Evolutionary conservation across 2,113 vertebrate species (phyloP).

Genomic region (Procavia capensis): DNA sequence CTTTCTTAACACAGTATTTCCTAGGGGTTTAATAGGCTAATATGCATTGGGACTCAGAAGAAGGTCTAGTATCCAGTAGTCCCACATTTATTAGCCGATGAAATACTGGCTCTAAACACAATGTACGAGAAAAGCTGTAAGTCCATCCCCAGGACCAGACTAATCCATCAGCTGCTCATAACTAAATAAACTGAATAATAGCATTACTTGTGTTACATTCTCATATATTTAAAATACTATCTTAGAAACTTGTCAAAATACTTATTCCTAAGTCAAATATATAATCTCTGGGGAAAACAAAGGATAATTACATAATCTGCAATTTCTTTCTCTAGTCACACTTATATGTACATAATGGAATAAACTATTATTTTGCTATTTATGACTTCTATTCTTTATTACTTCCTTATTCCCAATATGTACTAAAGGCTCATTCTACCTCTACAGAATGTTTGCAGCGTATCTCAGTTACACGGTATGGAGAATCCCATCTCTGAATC

Average conservation of each 20-base stretch:
- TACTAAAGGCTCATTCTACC: not conserved
- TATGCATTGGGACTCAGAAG: not conserved
- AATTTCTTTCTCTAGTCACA: not conserved
- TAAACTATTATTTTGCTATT: constrained; percentile 12
- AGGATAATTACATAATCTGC: not conserved
- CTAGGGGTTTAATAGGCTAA: not conserved
- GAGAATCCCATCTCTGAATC: not conserved
- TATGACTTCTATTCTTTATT: constrained; percentile 31
- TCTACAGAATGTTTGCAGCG: not conserved
- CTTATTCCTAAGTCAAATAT: constrained; percentile 35
- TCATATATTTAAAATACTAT: constrained; percentile 37
- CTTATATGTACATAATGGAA: constrained; percentile 30
- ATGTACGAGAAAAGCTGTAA: constrained; percentile 20
- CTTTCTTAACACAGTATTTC: not conserved
- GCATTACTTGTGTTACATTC: not conserved
- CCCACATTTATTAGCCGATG: not conserved
- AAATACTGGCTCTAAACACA: constrained; percentile 7
- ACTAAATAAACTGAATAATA: not conserved
- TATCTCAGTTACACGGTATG: not conserved
- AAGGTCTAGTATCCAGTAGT: not conserved
- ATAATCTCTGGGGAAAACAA: constrained; percentile 46
- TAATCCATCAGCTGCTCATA: not conserved
- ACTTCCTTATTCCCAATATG: not conserved
- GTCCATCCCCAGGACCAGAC: not conserved
- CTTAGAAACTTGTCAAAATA: constrained; percentile 57